Conservation (phyloP, 2,888 invertebrate species). For the Acronicta psi region DNA sequence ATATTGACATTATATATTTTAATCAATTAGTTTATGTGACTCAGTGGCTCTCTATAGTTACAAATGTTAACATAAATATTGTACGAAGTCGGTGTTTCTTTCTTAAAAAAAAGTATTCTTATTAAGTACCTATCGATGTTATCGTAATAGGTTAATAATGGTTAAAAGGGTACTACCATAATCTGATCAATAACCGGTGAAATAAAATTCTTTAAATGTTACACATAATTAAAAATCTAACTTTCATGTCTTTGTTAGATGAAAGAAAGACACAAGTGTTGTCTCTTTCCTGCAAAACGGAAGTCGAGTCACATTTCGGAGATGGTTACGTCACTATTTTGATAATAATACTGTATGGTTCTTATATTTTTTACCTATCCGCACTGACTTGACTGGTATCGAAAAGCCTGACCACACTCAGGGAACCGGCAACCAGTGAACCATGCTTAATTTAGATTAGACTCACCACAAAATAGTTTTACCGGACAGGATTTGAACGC, state of each 20-base stretch:
- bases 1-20: no score
- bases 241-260: slow-evolving; percentile 26
- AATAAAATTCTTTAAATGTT: no score
- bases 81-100: no score
- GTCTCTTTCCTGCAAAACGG: slow-evolving; percentile 36
- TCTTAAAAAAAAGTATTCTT: no score
- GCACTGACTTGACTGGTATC: not conserved
- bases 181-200: no score
- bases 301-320: slow-evolving; percentile 33
- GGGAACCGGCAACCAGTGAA: slow-evolving; percentile 9
- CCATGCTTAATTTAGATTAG: slow-evolving; percentile 15
- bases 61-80: no score
- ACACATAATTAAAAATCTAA: no score
- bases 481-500: slow-evolving; percentile 6
- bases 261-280: not conserved
- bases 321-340: slow-evolving; percentile 31
- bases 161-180: no score
- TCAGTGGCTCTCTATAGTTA: no score
- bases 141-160: no score
- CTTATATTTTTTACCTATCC: not conserved
- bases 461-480: slow-evolving; percentile 22
- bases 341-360: not conserved
- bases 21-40: no score
- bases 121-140: no score
- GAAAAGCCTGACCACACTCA: not conserved